phyloP scores from a whole-genome alignment of 2,888 invertebrate genomes.

The Encarsia formosa region DNA sequence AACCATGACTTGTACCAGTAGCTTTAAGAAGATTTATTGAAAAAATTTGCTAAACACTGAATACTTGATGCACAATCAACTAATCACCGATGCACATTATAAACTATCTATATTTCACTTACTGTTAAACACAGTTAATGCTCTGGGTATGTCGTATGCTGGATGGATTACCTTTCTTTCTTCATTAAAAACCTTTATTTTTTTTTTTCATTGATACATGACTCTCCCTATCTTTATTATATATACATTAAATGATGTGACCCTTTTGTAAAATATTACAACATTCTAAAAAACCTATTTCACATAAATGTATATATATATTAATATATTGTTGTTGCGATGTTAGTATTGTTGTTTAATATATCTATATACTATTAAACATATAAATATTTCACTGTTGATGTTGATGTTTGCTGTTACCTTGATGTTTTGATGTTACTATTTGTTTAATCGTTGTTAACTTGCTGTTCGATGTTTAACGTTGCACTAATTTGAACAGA shows the following conservation, averaged over 20 bases:
- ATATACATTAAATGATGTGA: slow-evolving; percentile 8
- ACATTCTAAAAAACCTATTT: slow-evolving; percentile 26
- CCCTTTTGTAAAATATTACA: slow-evolving; percentile 33
- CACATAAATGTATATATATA: slow-evolving; percentile 23
- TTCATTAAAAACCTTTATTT: slow-evolving; percentile 10
- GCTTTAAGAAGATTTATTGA: no score
- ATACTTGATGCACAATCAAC: slow-evolving; percentile 8
- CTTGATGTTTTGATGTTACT: slow-evolving; percentile 51
- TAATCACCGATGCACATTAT: slow-evolving; percentile 39
- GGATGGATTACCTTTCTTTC: slow-evolving; percentile 37
- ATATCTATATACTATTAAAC: slow-evolving; percentile 29
- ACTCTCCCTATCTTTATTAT: slow-evolving; percentile 15
- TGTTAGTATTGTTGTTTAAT: slow-evolving; percentile 49
- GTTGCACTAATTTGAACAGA: slow-evolving; percentile 44
- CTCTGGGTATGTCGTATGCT: slow-evolving; percentile 52
- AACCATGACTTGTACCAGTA: no score
- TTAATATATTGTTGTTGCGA: slow-evolving; percentile 45
- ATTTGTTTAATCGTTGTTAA: slow-evolving; percentile 49
- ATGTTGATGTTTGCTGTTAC: slow-evolving; percentile 48
- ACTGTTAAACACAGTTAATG: slow-evolving; percentile 48
- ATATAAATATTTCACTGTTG: slow-evolving; percentile 39
- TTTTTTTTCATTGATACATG: slow-evolving; percentile 13
- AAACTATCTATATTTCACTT: slow-evolving; percentile 38
- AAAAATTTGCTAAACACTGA: no score
- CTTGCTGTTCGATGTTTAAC: slow-evolving; percentile 51